Evolutionary conservation across 2,888 invertebrate genomes (phyloP), one percentile per base, ranked within the genome.

Genomic region (Melipona bicolor): DNA sequence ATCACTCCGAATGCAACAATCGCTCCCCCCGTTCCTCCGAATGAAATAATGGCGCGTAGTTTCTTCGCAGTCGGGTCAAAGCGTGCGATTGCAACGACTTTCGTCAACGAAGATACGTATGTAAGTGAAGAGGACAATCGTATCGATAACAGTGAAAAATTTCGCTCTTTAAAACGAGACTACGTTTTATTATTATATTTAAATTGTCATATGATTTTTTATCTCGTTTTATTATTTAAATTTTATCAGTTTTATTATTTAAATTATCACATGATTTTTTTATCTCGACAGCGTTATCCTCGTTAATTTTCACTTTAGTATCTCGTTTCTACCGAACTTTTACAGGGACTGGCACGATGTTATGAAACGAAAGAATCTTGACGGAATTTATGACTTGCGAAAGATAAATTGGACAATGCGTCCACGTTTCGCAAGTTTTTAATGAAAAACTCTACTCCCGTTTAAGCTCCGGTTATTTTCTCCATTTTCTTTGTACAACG

Each of bases 381-480:
- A 82, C 32, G 79, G 36, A 79, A 82, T 79, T 59, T 64, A 5
- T 36, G 73, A 68, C 72, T 78, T 56, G 32, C 62, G 50, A 24
- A 6, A 27, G 73, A 72, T 78, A 68, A 73, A 69, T 72, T 68
- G 64, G 27, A 74, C 50, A 56, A 13, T 15, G 24, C 6, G 32
- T 17, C 24, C 17, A 15, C 6, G 19, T 36, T 59, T 21, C 56
- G 50, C 50, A 69, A 52, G 36, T 43, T 81, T 61, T 76, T 72
- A 68, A 83, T 72, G 32, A 83, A 82, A 83, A 82, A 83, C 62
- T 79, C 43, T 75, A 15, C 24, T 5, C 9, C 52, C 4, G n/a
- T 2, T 69, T 59, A n/a, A 19, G 4, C 27, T 3, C 9, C 24
- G 15, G 24, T 49, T 24, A 15, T 50, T 67, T 50, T 24, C 50